Conservation (phyloP, 2,113 vertebrate genomes). For the Ploceus nigricollis region DNA sequence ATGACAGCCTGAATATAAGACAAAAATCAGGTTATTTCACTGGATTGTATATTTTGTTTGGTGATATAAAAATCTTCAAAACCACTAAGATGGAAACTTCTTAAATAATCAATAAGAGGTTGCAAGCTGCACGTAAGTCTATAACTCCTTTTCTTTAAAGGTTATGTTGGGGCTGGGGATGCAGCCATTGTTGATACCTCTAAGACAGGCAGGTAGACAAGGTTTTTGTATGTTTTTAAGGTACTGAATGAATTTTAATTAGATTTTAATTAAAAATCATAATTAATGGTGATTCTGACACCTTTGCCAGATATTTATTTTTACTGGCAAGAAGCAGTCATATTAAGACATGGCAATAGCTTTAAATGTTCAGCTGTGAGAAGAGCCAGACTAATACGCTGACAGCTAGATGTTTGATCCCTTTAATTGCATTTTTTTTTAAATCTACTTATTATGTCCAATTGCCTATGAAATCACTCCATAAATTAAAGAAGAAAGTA, state of each 20-base stretch:
- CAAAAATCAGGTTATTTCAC: background rate
- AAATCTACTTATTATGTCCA: background rate
- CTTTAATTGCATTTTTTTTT: background rate
- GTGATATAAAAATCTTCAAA: background rate
- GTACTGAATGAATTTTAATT: background rate
- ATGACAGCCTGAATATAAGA: background rate
- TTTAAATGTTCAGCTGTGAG: constrained; percentile 2
- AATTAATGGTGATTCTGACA: constrained; percentile 31
- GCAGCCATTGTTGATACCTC: background rate
- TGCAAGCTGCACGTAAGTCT: background rate
- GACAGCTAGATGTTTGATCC: background rate
- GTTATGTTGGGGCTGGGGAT: background rate
- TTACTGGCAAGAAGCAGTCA: background rate
- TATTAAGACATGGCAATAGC: background rate
- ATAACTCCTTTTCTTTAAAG: background rate
- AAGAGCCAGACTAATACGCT: background rate
- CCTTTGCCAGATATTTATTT: constrained; percentile 14
- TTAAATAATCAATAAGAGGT: background rate
- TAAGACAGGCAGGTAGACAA: background rate
- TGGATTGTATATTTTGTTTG: background rate
- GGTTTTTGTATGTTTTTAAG: background rate
- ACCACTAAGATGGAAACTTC: background rate
- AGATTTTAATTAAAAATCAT: constrained; percentile 29
- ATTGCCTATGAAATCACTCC: background rate
- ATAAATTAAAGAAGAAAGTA: constrained; percentile 16